A percentile compares a stretch with the other conserved stretches of the same genome.
Conservation (phyloP, 2,113 vertebrate genomes). For the Cheilinus undulatus region DNA sequence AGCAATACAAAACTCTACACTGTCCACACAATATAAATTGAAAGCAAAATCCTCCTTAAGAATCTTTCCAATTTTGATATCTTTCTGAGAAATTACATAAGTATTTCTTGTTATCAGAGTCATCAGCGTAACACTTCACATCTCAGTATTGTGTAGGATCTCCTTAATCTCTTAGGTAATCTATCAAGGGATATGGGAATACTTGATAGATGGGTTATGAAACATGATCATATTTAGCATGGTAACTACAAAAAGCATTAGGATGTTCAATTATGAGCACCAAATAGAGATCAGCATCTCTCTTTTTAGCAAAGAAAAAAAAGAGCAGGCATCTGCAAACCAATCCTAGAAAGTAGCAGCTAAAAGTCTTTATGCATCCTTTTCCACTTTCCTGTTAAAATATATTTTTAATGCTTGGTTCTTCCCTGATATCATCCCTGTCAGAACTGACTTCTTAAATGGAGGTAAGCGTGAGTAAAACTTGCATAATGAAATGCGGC, state of each 20-base stretch:
- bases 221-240: background rate
- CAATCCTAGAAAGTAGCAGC: background rate
- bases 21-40: background rate
- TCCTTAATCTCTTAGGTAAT: background rate
- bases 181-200: background rate
- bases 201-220: background rate
- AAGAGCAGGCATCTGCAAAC: background rate
- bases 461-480: constrained; percentile 14
- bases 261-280: no score
- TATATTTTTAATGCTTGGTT: constrained; percentile 46
- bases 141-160: background rate
- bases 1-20: constrained; percentile 4
- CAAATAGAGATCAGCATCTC: background rate
- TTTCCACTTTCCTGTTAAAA: constrained; percentile 29
- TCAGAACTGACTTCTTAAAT: constrained; percentile 15
- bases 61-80: background rate
- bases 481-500: constrained; percentile 30
- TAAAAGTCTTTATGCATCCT: constrained; percentile 13
- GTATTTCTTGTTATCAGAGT: background rate
- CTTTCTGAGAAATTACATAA: background rate
- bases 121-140: background rate
- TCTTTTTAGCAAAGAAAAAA: constrained; percentile 4
- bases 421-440: constrained; percentile 6
- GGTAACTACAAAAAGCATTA: background rate
- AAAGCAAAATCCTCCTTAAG: background rate